Evolutionary conservation across 2,888 invertebrate genomes (phyloP).

Genomic region (Malacosoma neustria): DNA sequence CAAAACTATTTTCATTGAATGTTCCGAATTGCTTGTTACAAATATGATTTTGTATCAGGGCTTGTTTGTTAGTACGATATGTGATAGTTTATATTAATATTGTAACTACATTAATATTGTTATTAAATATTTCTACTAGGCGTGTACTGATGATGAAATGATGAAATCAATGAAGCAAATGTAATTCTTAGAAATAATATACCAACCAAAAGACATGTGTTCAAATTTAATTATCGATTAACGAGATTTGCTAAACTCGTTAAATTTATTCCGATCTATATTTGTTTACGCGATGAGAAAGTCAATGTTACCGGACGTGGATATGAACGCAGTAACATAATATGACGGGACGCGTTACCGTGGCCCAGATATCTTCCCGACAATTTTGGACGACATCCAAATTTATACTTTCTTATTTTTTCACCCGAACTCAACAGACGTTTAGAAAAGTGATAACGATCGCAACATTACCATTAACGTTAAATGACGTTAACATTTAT

Average conservation of each 20-base stretch:
- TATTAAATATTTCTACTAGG: too few species aligned
- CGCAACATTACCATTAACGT: conserved; percentile 6
- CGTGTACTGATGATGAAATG: not conserved
- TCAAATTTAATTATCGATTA: conserved; percentile 18
- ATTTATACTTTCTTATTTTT: conserved; percentile 54
- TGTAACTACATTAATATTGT: too few species aligned
- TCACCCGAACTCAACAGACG: conserved; percentile 2
- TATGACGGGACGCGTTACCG: conserved; percentile 54
- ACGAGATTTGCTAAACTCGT: conserved; percentile 27
- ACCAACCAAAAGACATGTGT: not conserved
- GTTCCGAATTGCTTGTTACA: too few species aligned
- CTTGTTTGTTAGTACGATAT: too few species aligned
- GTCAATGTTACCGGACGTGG: conserved; percentile 69
- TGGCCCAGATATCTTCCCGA: conserved; percentile 61
- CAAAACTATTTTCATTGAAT: too few species aligned
- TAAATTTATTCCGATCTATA: conserved; percentile 43
- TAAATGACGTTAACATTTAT: too few species aligned
- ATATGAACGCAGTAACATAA: conserved; percentile 50
- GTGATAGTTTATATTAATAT: too few species aligned
- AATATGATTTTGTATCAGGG: too few species aligned
- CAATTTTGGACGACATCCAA: conserved; percentile 61
- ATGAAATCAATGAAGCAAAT: not conserved
- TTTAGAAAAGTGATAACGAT: conserved; percentile 2
- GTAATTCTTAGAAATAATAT: not conserved
- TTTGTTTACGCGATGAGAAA: conserved; percentile 61